Evolutionary conservation across 2,888 invertebrate genomes (phyloP).

Genomic region (Sicus ferrugineus): DNA sequence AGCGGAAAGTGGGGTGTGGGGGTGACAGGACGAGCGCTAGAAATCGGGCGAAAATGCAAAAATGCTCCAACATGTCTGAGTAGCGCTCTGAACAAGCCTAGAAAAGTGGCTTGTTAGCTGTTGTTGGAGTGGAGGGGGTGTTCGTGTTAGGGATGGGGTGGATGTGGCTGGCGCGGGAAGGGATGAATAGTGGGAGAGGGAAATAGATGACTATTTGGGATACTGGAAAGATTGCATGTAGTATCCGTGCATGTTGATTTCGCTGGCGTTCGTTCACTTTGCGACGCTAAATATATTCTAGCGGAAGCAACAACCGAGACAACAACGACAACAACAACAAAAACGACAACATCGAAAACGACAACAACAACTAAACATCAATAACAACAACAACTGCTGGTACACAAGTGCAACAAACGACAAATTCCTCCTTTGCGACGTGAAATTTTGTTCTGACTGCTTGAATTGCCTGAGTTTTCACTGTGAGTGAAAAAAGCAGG

Average conservation of each 20-base stretch:
- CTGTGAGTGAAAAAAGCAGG: no score
- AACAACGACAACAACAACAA: no score
- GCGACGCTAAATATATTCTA: neutral
- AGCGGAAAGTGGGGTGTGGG: neutral
- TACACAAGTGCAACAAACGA: neutral
- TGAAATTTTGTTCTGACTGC: no score
- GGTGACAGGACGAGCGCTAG: neutral
- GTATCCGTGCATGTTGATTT: neutral
- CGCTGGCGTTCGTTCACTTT: neutral
- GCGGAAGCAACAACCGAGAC: neutral
- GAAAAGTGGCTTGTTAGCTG: neutral
- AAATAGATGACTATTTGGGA: no score
- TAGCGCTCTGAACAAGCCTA: neutral
- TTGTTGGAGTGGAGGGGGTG: neutral
- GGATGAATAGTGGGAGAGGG: neutral
- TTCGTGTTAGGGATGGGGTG: neutral
- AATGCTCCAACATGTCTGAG: neutral
- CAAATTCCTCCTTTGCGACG: no score
- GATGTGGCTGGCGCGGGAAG: neutral
- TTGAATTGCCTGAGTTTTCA: no score
- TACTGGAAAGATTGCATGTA: neutral
- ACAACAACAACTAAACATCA: no score
- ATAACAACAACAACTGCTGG: neutral
- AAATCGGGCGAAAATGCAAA: no score
- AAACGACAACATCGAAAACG: no score